phyloP scores from a whole-genome alignment of 2,888 invertebrate species.

The Tanaodytes sp. region DNA sequence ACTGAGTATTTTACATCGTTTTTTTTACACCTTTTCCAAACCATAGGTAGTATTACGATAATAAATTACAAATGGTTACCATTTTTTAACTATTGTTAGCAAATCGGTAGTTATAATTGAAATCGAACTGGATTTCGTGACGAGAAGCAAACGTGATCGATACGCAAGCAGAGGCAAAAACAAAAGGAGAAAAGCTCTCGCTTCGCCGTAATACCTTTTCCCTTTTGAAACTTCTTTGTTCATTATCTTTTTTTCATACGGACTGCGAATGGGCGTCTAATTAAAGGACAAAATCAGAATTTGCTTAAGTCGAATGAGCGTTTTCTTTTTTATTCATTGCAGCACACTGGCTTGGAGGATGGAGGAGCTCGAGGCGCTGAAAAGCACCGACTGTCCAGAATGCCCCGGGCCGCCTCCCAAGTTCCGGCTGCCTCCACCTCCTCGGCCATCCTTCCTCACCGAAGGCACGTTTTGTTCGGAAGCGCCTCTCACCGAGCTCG shows the following conservation, averaged over 20 bases:
- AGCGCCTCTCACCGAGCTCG: slow-evolving; percentile 81
- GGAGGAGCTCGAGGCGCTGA: slow-evolving; percentile 83
- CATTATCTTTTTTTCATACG: neutral
- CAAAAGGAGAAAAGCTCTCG: neutral
- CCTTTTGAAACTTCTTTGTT: neutral
- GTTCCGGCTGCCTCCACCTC: slow-evolving; percentile 83
- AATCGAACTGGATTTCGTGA: slow-evolving; percentile 44
- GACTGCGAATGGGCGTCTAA: slow-evolving; percentile 19
- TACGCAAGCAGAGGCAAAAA: neutral
- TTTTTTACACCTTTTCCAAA: too few species aligned
- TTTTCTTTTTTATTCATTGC: slow-evolving; percentile 73
- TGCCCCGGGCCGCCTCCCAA: slow-evolving; percentile 84
- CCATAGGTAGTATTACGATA: too few species aligned
- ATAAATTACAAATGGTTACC: too few species aligned
- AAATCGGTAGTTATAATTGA: too few species aligned
- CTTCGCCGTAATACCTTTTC: too few species aligned
- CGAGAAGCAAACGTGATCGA: slow-evolving; percentile 33
- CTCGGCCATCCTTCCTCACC: slow-evolving; percentile 81
- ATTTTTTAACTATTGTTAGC: too few species aligned
- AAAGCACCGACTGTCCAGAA: slow-evolving; percentile 81
- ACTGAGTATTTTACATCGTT: too few species aligned
- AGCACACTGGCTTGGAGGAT: slow-evolving; percentile 75
- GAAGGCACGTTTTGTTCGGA: slow-evolving; percentile 81
- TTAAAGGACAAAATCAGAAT: slow-evolving; percentile 31
- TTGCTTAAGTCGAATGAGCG: slow-evolving; percentile 40